Percentiles rank a stretch among this genome's conserved stretches.
phyloP scores from a whole-genome alignment of 1,140 invertebrate species.

The Drosophila pseudoananassae region DNA sequence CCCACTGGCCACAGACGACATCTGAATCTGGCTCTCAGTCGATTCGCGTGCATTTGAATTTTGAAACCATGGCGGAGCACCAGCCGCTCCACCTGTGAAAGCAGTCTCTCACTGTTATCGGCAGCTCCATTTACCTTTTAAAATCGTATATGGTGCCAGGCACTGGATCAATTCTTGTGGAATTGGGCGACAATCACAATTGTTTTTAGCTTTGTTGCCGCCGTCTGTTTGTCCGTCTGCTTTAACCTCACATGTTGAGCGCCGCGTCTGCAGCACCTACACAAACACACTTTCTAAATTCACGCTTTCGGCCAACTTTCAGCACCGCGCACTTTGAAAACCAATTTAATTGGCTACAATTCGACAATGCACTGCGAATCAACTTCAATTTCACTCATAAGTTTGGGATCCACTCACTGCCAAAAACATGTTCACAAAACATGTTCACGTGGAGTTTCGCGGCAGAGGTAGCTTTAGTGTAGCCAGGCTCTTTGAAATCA shows the following conservation, averaged over 20 bases:
- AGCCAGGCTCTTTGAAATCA: too few species aligned
- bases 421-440: constrained; percentile 71
- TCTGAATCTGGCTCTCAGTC: constrained; percentile 1
- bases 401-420: constrained; percentile 61
- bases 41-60: constrained; percentile 25
- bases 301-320: background rate
- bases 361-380: constrained; percentile 12
- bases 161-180: constrained; percentile 9
- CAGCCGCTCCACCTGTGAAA: background rate
- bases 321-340: background rate
- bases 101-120: background rate
- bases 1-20: constrained; percentile 13
- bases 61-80: constrained; percentile 17
- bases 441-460: constrained; percentile 75
- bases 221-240: constrained; percentile 63
- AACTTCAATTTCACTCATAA: constrained; percentile 58
- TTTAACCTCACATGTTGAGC: constrained; percentile 83
- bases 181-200: constrained; percentile 15
- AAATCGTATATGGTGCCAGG: constrained; percentile 1
- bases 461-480: constrained; percentile 25
- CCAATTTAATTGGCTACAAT: constrained; percentile 12
- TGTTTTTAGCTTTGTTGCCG: constrained; percentile 47
- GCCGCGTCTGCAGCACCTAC: constrained; percentile 67
- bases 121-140: constrained; percentile 47
- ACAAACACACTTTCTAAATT: constrained; percentile 28